Percentiles rank a stretch among this genome's conserved stretches.
Conservation (phyloP, 2,797 vertebrate species). For the Molossus alvarezi region DNA sequence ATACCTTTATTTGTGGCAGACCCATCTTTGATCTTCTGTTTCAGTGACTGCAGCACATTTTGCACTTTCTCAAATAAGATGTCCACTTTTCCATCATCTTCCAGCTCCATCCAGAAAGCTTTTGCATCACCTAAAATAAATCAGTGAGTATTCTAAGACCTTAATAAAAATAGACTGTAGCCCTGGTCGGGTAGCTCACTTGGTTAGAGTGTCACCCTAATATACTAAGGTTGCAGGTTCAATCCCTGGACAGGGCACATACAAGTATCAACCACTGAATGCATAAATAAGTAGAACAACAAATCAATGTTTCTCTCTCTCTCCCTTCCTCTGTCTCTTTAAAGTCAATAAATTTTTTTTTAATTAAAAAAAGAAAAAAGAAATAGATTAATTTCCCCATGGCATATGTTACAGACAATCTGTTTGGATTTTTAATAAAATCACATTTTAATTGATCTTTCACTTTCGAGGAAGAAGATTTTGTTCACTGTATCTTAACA, state of each 20-base stretch:
- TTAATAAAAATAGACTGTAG: constrained; percentile 35
- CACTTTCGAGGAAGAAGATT: constrained; percentile 57
- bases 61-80: constrained; percentile 91
- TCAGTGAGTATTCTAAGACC: not conserved
- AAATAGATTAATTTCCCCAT: constrained; percentile 24
- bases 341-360: not conserved
- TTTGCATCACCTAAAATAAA: constrained; percentile 92
- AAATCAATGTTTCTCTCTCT: not conserved
- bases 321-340: not conserved
- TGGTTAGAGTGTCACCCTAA: not conserved
- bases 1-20: constrained; percentile 94
- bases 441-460: constrained; percentile 60
- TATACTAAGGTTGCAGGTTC: not conserved
- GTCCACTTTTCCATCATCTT: constrained; percentile 91
- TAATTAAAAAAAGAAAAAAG: not conserved
- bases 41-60: constrained; percentile 90
- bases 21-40: constrained; percentile 92
- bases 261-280: not conserved
- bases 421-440: constrained; percentile 59
- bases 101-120: constrained; percentile 91
- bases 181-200: not conserved
- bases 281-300: not conserved
- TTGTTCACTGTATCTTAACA: constrained; percentile 38
- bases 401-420: constrained; percentile 13
- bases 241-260: not conserved